These are phyloP conservation scores for Ctenomys sociabilis DNA, from an alignment of 2,113 vertebrate species.

Conservation along the genomic window DNA sequence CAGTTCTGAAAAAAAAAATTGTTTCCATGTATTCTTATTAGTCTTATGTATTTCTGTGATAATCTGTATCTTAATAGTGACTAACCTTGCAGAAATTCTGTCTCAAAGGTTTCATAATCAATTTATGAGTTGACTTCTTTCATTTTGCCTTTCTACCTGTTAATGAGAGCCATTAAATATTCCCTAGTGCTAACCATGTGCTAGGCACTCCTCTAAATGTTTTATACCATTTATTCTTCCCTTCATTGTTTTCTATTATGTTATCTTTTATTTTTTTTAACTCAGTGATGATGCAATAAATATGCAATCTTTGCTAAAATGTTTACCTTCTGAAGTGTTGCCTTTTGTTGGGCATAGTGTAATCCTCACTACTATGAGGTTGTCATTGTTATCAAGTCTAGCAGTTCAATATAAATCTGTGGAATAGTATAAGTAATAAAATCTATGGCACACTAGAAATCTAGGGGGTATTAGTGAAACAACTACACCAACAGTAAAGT, in stretches of 20 bases:
- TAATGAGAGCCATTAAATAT: neutral
- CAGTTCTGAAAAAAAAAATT: too few relatives aligned
- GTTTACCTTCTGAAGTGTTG: neutral
- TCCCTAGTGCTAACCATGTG: neutral
- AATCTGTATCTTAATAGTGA: constrained; percentile 8
- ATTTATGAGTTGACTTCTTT: neutral
- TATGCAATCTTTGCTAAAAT: constrained; percentile 19
- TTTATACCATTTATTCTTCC: constrained; percentile 33
- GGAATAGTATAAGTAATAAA: neutral
- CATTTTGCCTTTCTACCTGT: neutral
- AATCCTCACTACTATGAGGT: neutral
- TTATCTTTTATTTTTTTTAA: neutral
- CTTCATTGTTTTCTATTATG: neutral
- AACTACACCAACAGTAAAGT: neutral
- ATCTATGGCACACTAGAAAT: neutral
- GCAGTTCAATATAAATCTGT: neutral
- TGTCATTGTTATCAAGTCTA: neutral
- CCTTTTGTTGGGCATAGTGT: neutral
- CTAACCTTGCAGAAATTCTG: neutral
- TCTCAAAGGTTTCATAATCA: neutral
- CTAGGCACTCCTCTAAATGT: neutral
- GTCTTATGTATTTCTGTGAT: neutral
- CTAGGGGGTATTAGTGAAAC: neutral
- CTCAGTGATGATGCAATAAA: neutral
- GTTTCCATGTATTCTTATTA: neutral